Percentiles rank a stretch among this genome's conserved stretches.
Evolutionary conservation across 1,140 invertebrate species (phyloP).

Genomic region (Rhopalosiphum maidis): DNA sequence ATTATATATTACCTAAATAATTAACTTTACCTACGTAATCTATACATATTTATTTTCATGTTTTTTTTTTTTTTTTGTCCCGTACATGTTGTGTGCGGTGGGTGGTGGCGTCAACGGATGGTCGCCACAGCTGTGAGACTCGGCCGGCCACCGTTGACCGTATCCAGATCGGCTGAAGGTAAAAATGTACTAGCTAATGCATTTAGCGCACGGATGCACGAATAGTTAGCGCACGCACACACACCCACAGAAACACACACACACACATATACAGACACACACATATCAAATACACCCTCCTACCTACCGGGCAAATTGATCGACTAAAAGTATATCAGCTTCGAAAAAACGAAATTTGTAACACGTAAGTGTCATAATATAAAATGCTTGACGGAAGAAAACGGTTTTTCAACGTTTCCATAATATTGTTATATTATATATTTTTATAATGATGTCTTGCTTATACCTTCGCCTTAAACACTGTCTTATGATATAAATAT

Average conservation of each 20-base stretch:
- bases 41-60: constrained; percentile 40
- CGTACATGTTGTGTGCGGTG: constrained; percentile 26
- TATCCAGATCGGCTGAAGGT: constrained; percentile 61
- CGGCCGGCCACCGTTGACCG: constrained; percentile 60
- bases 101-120: constrained; percentile 44
- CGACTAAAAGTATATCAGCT: constrained; percentile 53
- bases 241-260: not conserved
- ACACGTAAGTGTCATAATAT: constrained; percentile 43
- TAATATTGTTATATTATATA: not conserved
- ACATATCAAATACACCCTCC: constrained; percentile 12
- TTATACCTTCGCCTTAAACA: not conserved
- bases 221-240: constrained; percentile 42
- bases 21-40: not conserved
- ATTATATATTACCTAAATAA: not conserved
- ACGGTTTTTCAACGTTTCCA: constrained; percentile 26
- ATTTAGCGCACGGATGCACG: constrained; percentile 57
- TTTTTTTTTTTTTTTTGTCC: constrained; percentile 58
- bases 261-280: not conserved
- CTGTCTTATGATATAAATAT: not conserved
- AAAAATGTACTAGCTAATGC: constrained; percentile 59
- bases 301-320: constrained; percentile 38
- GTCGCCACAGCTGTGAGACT: constrained; percentile 60
- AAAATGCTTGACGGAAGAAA: constrained; percentile 23
- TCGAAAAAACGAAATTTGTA: constrained; percentile 32
- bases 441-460: not conserved